Base-by-base conservation (phyloP, 2,888 invertebrate species). In the Tenthredo scrophulariae region DNA sequence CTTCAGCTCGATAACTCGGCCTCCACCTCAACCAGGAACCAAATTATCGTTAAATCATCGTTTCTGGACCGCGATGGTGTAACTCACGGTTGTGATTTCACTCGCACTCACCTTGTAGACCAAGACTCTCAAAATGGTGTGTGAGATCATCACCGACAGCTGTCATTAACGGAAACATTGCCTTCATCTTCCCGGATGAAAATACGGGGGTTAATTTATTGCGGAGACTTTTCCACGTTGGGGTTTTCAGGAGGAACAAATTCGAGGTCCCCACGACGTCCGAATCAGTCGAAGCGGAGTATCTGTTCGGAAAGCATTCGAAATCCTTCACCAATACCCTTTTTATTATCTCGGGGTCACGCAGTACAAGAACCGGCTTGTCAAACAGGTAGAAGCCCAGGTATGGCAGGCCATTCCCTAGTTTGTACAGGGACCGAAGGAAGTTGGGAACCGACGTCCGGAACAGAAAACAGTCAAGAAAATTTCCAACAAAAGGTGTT, bases 401-500 rank as follows among this genome's bases (percentile, higher is more conserved):
- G 88, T 91, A 94, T 87, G 93, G 94, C 80, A 26, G 37, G 18
- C 80, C 80, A 5, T 80, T n/a, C 1, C 37, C 85, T 94, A 91
- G 46, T 92, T 87, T 58, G 91, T 90, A 88, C 91, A 94, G 74
- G 87, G 90, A 72, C 94, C 91, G 87, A 94, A 94, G 87, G 94
- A 94, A 89, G 89, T 92, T 86, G 93, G 91, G 33, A 94, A 90
- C 93, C 92, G 94, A 80, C 79, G 88, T 90, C 79, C 93, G 92
- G 93, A 94, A 94, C 1, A 91, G 93, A 79, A 94, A 92, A 4
- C 93, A 94, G 13, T 94, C 93, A 54, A 94, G 94, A 86, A 94
- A 94, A 88, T 94, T 94, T n/a, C 94, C 94, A 85, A 94, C 94
- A 88, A 94, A 91, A 2, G 94, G 94, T 83, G 94, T 94, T 46